A percentile compares a stretch with the other conserved stretches of the same genome.
These are phyloP conservation scores for Drosophila mimetica DNA, from an alignment of 2,888 invertebrate species.

Conservation along the genomic window DNA sequence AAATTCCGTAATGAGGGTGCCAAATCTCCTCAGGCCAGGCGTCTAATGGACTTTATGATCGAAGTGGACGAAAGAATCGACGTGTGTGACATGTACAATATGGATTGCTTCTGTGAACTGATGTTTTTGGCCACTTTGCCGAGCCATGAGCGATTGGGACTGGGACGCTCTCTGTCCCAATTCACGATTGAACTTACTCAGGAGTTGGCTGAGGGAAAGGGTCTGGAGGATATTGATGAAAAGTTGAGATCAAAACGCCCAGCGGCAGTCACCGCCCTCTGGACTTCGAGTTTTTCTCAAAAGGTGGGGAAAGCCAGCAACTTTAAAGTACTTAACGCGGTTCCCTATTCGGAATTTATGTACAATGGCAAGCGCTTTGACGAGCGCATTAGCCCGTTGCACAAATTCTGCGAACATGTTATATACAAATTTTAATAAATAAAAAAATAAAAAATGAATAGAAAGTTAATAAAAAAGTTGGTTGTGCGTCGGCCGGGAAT, in stretches of 20 bases:
- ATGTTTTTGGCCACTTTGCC: conserved; percentile 88
- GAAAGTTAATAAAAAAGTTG: conserved; percentile 42
- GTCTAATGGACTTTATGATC: conserved; percentile 88
- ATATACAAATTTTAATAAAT: conserved; percentile 49
- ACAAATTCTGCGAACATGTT: conserved; percentile 58
- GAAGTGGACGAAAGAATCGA: conserved; percentile 87
- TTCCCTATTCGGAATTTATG: conserved; percentile 86
- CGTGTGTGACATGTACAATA: conserved; percentile 87
- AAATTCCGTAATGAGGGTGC: conserved; percentile 84
- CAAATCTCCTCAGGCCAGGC: conserved; percentile 86
- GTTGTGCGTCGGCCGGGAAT: conserved; percentile 83
- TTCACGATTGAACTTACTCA: conserved; percentile 86
- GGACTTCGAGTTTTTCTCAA: conserved; percentile 86
- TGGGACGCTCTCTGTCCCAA: conserved; percentile 86
- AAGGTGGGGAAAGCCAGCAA: conserved; percentile 86
- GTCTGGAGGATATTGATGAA: conserved; percentile 82
- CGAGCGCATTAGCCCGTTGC: conserved; percentile 85
- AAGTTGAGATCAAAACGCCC: conserved; percentile 71
- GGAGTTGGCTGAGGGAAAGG: conserved; percentile 84
- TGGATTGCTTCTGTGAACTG: conserved; percentile 88
- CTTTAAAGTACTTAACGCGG: conserved; percentile 85
- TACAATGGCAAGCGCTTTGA: conserved; percentile 87
- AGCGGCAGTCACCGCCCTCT: conserved; percentile 86
- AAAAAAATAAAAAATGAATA: conserved; percentile 3
- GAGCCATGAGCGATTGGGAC: conserved; percentile 85